Conservation (phyloP, 2,888 invertebrate genomes). For the Plutella xylostella region DNA sequence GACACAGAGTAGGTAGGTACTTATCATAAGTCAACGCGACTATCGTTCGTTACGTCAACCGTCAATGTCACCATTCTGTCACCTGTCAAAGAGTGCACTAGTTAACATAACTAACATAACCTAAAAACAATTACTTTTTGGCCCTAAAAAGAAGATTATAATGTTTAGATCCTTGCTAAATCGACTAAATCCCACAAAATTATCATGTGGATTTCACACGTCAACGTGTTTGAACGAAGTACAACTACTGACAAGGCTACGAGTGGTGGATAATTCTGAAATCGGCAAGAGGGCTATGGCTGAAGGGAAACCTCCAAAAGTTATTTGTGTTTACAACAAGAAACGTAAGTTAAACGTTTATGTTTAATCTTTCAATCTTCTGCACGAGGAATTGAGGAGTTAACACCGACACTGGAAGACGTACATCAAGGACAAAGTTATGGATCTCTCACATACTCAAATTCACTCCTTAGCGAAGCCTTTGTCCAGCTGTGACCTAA, state of each 20-base stretch:
- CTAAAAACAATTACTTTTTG: background rate
- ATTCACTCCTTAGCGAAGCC: too few species aligned
- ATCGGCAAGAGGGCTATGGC: constrained; percentile 95
- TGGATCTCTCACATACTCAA: too few species aligned
- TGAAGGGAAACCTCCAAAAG: constrained; percentile 92
- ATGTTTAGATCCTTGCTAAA: constrained; percentile 44
- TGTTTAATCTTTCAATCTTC: background rate
- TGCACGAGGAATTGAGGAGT: too few species aligned
- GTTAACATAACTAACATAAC: background rate
- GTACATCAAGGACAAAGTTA: too few species aligned
- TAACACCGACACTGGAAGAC: too few species aligned
- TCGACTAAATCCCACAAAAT: constrained; percentile 26
- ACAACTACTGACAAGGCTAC: constrained; percentile 78
- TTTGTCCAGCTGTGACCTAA: too few species aligned
- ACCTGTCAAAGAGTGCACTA: too few species aligned
- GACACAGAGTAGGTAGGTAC: too few species aligned
- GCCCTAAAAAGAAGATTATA: constrained; percentile 16
- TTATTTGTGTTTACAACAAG: constrained; percentile 95
- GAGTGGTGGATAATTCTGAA: constrained; percentile 97
- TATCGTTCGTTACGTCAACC: too few species aligned
- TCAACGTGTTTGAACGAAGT: constrained; percentile 74
- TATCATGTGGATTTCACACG: constrained; percentile 65
- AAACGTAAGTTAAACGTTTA: constrained; percentile 40
- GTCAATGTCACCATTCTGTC: background rate
- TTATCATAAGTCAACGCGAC: too few species aligned